Base-by-base conservation (phyloP, 1,140 invertebrate species). In the Spodoptera litura region DNA sequence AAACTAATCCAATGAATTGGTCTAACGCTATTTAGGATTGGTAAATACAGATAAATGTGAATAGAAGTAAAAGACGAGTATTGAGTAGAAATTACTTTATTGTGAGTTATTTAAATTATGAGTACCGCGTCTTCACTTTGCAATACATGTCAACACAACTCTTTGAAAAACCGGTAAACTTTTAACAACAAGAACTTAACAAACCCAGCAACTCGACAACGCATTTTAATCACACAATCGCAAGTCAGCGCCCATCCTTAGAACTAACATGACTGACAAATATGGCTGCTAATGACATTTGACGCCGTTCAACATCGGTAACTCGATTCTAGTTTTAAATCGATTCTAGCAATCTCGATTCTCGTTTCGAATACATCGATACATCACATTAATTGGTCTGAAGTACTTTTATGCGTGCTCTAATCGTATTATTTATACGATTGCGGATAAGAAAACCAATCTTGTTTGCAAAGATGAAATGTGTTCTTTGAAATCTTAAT, bases 391-490 rank as follows among this genome's bases (percentile, higher is more conserved):
- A 68, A 68, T 68, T 52, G 64, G 64, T 53, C 25, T 12, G 3
- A 10, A 52, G 64, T n/a, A 68, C 64, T 27, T 53, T 31, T 68
- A 51, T 27, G 64, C 27, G 13, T 13, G 44, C 35, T 44, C 8
- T 64, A 68, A 68, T 52, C 64, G 20, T 4, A 25, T 31, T 53
- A 52, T 52, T 68, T 68, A 68, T 68, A 52, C 13, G 49, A 68
- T n/a, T 52, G 12, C 12, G 4, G 64, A 68, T 68, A 64, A 64
- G 61, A 64, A 64, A 64, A 64, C 61, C 61, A 64, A 64, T 64
- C 38, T 64, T 12, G 38, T n/a, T 49, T 4, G 8, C 49, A 9
- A 64, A 52, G 13, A 68, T 31, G 64, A 31, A 68, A 53, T 52
- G 61, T 64, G 64, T 27, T 68, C 25, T 11, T 5, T 53, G 2